Percentiles rank a stretch among this genome's conserved stretches.
Conservation (phyloP, 2,888 invertebrate species). For the Sinodicranocentrus sp. region DNA sequence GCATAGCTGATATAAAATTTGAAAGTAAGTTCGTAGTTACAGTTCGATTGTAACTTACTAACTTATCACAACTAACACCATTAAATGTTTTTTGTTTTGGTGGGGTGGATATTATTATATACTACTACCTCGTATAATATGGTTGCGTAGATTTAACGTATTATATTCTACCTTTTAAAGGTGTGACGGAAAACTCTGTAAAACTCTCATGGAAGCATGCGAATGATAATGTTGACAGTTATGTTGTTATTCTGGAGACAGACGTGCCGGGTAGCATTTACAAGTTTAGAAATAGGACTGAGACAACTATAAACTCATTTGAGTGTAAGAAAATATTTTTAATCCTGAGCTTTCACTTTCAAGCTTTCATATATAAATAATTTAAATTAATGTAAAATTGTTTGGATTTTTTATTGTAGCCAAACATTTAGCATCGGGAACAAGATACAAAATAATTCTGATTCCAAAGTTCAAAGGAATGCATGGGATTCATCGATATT, state of each 20-base stretch:
- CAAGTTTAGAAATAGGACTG: conserved; percentile 27
- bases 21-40: conserved; percentile 53
- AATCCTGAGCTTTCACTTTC: too few relatives aligned
- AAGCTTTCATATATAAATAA: too few relatives aligned
- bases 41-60: too few relatives aligned
- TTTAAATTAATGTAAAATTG: too few relatives aligned
- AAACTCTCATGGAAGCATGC: conserved; percentile 55
- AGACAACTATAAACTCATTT: conserved; percentile 10
- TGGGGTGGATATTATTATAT: too few relatives aligned
- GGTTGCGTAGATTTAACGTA: too few relatives aligned
- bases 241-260: conserved; percentile 36
- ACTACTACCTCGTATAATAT: too few relatives aligned
- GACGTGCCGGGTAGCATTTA: conserved; percentile 29
- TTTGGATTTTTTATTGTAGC: too few relatives aligned
- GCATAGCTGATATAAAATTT: conserved; percentile 29
- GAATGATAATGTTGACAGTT: conserved; percentile 47
- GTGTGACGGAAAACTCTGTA: conserved; percentile 52
- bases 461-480: conserved; percentile 82
- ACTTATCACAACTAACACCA: too few relatives aligned
- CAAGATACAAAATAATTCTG: conserved; percentile 82
- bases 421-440: conserved; percentile 81
- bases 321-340: conserved; percentile 47
- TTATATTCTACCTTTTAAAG: conserved; percentile 54
- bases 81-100: too few relatives aligned
- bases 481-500: conserved; percentile 81